Evolutionary conservation across 2,797 vertebrate species (phyloP).

Genomic region (Eremophila alpestris): DNA sequence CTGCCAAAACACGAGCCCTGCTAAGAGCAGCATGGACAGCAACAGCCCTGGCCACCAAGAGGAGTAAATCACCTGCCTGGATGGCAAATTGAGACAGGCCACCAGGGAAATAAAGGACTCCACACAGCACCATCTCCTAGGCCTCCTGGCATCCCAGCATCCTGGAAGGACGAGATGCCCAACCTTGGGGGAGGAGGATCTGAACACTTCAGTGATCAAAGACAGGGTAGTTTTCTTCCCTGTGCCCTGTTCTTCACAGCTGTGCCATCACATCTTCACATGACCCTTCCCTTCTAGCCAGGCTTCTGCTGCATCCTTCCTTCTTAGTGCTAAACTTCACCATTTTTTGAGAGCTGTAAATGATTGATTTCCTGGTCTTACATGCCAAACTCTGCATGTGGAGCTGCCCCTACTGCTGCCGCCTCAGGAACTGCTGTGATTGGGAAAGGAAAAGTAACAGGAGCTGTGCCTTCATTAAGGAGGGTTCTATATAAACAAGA

Average conservation of each 20-base stretch:
- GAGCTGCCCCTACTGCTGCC: not conserved
- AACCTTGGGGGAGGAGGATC: not conserved
- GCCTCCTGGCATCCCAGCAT: not conserved
- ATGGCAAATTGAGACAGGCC: not conserved
- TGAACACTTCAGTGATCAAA: not conserved
- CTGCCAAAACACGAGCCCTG: constrained; percentile 57
- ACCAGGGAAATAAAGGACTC: not conserved
- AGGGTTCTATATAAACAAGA: not conserved
- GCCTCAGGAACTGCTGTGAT: not conserved
- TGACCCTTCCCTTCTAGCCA: not conserved
- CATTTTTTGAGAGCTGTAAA: not conserved
- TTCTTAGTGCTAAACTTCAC: not conserved
- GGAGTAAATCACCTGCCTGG: not conserved
- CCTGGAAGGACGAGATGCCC: not conserved
- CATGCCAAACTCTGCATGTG: too few species aligned
- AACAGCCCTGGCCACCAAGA: fast-evolving
- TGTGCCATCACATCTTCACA: not conserved
- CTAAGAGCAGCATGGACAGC: not conserved
- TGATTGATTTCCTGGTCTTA: not conserved
- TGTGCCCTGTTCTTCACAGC: too few species aligned
- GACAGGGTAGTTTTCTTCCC: not conserved
- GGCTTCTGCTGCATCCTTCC: not conserved
- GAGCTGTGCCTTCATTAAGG: not conserved
- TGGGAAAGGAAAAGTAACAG: not conserved
- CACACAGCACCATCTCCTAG: not conserved